Base-by-base conservation (phyloP, 2,888 invertebrate species). In the Nowickia ferox region DNA sequence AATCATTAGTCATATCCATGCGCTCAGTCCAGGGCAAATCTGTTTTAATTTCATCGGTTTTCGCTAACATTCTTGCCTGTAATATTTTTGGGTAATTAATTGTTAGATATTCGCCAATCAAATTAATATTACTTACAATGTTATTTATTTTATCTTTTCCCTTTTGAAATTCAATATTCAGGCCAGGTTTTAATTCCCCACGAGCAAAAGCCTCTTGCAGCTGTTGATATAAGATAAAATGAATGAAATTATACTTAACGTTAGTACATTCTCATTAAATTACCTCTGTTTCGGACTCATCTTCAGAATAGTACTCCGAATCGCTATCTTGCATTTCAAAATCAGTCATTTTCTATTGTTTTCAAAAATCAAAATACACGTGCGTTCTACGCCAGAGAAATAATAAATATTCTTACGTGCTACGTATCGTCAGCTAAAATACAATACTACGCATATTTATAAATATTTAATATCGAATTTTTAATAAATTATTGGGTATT, bases 141-240 rank as follows among this genome's bases (percentile, higher is more conserved):
- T 97, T 96, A 91, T 98, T 98, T 5, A 95, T 94, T 89, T 93
- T 94, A 61, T 93, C 92, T 90, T 94, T 95, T 80, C 94, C 91
- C 89, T 93, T 93, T 88, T 95, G 93, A 74, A 95, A 93, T 89
- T 95, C 94, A 88, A 95, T 94, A 92, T 98, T 97, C 0, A 98
- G 93, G 1, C 98, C 98, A 1, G 98, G 97, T 91, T 98, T 97
- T 0, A 99, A 90, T 75, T 96, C 94, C 1, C 98, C 98, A 89
- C 96, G 95, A 0, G 96, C 96, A 92, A 98, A 97, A 0, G 98
- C 98, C 91, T 96, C 96, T 95, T 97, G 98, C 78, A 99, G 93
- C 98, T 98, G 93, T 93, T 66, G 87, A 13, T 15, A 22, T 11
- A 44, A 74, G n/a, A 9, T 22, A 30, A 30, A 30, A 69, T 55